Conservation (phyloP, 2,797 vertebrate genomes). For the Acanthurus tractus region DNA sequence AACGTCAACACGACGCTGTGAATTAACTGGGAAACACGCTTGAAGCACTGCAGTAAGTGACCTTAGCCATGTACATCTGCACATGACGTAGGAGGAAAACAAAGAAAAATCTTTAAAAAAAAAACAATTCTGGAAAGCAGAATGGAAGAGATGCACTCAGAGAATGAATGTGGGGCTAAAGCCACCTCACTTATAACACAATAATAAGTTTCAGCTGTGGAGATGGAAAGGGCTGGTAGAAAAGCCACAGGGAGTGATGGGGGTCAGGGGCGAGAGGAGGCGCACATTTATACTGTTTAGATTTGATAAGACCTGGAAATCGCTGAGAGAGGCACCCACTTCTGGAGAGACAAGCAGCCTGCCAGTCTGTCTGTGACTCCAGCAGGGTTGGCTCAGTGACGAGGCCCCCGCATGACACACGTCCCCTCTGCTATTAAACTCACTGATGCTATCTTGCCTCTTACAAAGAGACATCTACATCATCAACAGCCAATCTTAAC, state of each 20-base stretch:
- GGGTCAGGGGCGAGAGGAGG: conserved; percentile 62
- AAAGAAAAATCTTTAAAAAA: conserved; percentile 26
- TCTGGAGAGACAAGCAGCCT: conserved; percentile 49
- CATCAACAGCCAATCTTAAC: conserved; percentile 40
- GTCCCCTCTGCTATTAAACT: conserved; percentile 57
- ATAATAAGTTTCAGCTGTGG: conserved; percentile 66
- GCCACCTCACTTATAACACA: conserved; percentile 55
- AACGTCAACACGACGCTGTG: conserved; percentile 39
- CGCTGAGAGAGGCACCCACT: conserved; percentile 64
- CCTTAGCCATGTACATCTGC: conserved; percentile 28
- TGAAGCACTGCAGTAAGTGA: conserved; percentile 39
- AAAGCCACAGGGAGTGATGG: conserved; percentile 50
- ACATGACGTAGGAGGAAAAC: conserved; percentile 20
- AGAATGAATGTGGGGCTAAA: conserved; percentile 57
- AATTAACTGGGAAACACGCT: conserved; percentile 54
- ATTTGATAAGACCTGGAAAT: conserved; percentile 74
- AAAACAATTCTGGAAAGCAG: conserved; percentile 32
- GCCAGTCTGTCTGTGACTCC: conserved; percentile 48
- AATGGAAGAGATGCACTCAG: conserved; percentile 42
- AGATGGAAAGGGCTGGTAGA: conserved; percentile 49
- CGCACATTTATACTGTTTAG: conserved; percentile 70
- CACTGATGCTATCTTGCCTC: conserved; percentile 38
- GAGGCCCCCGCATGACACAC: conserved; percentile 36
- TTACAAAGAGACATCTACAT: conserved; percentile 48
- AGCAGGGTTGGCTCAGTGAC: conserved; percentile 37